These are phyloP conservation scores for Ophion ventricosus DNA, from an alignment of 2,888 invertebrate genomes.

Conservation along the genomic window DNA sequence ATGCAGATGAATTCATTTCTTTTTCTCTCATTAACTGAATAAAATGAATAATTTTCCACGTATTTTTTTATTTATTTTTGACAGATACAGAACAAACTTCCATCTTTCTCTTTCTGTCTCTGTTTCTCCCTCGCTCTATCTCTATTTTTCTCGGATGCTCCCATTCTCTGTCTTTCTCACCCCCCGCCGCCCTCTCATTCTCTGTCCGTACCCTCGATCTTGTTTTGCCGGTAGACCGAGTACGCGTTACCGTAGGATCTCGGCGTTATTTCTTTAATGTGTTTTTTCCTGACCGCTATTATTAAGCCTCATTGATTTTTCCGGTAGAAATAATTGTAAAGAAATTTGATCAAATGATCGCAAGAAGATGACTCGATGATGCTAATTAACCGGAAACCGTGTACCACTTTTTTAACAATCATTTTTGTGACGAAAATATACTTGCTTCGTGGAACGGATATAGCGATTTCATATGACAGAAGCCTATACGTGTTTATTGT, in stretches of 20 bases:
- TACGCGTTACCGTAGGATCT: slow-evolving; percentile 16
- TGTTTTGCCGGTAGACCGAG: slow-evolving; percentile 33
- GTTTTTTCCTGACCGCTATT: slow-evolving; percentile 31
- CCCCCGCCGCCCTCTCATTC: not conserved
- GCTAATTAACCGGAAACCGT: slow-evolving; percentile 50
- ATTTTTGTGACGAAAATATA: not conserved
- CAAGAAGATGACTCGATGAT: slow-evolving; percentile 22
- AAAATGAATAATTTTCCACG: slow-evolving; percentile 40
- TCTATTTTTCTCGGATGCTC: not conserved
- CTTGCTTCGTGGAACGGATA: not conserved
- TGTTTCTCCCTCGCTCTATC: not conserved
- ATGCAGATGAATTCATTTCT: slow-evolving; percentile 35
- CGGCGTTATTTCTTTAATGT: slow-evolving; percentile 49
- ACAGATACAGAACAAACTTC: slow-evolving; percentile 17
- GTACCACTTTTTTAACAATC: slow-evolving; percentile 31
- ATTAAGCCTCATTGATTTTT: slow-evolving; percentile 59
- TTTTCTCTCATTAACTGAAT: slow-evolving; percentile 9
- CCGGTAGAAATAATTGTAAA: slow-evolving; percentile 59
- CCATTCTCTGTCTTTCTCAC: not conserved
- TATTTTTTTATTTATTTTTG: slow-evolving; percentile 46
- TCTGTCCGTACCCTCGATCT: slow-evolving; percentile 11
- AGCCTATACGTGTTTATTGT: not conserved
- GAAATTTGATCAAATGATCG: slow-evolving; percentile 46
- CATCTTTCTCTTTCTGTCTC: slow-evolving; percentile 4
- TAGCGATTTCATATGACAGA: not conserved